Base-by-base conservation (phyloP, 2,113 vertebrate genomes). In the Sander vitreus region DNA sequence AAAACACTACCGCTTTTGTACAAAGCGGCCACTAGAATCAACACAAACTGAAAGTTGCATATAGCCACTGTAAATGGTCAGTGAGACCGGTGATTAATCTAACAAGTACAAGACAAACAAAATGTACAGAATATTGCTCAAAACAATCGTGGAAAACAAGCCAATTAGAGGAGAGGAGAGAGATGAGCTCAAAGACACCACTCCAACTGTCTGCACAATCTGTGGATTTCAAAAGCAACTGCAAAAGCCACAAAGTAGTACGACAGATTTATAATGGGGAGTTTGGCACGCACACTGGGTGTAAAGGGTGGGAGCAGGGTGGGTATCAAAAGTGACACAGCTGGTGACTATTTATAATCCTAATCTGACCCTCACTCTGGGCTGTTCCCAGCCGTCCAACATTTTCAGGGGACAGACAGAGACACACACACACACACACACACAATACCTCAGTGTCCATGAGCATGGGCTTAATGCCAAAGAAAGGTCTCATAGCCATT, bases 401-500 rank as follows among this genome's bases (percentile, higher is more conserved):
- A 82, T 78, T 78, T 67, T 50, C 71, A 50, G 33, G 21, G 33
- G n/a, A n/a, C n/a, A n/a, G n/a, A n/a, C n/a, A n/a, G n/a, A n/a
- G n/a, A n/a, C 63, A 74, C 59, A 21, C 51, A 57, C 50, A 71
- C 33, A 47, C 68, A 30, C 36, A 62, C 47, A 63, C 76, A 45
- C 72, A 64, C 51, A 30, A 21, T 89, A 96, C 96, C 94, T 96
- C 90, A n/a, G 93, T 84, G 10, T 96, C 95, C 92, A 96, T 85
- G 59, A 96, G 89, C 33, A 83, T 91, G 2, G 96, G 96, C 54
- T 86, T 91, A 76, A 96, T 96, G 71, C 96, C 96, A 88, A 96
- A 96, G 88, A 96, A 95, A 33, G 96, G 95, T 88, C 95, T 95
- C 95, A 96, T 96, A 60, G 96, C 96, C 95, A 96, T 95, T 75